Conservation (phyloP, 2,113 vertebrate genomes). For the Phaethon lepturus region DNA sequence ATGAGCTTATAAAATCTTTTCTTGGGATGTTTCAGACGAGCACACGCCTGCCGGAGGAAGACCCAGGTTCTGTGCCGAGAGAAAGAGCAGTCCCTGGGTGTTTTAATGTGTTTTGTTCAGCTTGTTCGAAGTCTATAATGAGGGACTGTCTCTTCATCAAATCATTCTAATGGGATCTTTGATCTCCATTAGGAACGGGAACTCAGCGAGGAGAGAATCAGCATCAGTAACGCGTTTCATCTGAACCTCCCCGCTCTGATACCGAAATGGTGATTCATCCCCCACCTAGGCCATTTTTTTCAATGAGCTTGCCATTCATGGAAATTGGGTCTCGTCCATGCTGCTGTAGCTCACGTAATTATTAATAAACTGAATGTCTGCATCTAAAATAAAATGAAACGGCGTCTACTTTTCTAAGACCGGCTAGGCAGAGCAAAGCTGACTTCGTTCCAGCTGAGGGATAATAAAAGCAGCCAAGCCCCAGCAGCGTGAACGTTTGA, state of each 20-base stretch:
- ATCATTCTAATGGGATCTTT: slow-evolving; percentile 72
- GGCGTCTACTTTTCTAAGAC: neutral
- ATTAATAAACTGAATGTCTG: slow-evolving; percentile 49
- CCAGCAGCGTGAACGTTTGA: neutral
- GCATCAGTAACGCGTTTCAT: slow-evolving; percentile 31
- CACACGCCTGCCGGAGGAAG: slow-evolving; percentile 36
- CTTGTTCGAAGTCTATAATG: slow-evolving; percentile 63
- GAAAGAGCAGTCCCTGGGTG: slow-evolving; percentile 28
- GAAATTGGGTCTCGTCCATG: slow-evolving; percentile 19
- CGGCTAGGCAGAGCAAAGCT: neutral
- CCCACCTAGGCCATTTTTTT: slow-evolving; percentile 36
- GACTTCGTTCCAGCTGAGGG: neutral
- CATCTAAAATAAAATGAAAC: slow-evolving; percentile 49
- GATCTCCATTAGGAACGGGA: slow-evolving; percentile 64
- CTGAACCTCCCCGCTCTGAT: neutral
- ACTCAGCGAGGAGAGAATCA: slow-evolving; percentile 53
- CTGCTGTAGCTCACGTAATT: slow-evolving; percentile 28
- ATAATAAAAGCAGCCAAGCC: neutral
- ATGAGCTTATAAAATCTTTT: slow-evolving; percentile 50
- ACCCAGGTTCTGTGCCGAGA: slow-evolving; percentile 34
- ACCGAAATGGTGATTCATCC: slow-evolving; percentile 24
- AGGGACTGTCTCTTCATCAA: slow-evolving; percentile 65
- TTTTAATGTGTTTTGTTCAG: slow-evolving; percentile 54
- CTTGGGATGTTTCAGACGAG: slow-evolving; percentile 56
- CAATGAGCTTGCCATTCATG: slow-evolving; percentile 41